phyloP scores from a whole-genome alignment of 2,888 invertebrate species.

The Phytoseiulus persimilis region DNA sequence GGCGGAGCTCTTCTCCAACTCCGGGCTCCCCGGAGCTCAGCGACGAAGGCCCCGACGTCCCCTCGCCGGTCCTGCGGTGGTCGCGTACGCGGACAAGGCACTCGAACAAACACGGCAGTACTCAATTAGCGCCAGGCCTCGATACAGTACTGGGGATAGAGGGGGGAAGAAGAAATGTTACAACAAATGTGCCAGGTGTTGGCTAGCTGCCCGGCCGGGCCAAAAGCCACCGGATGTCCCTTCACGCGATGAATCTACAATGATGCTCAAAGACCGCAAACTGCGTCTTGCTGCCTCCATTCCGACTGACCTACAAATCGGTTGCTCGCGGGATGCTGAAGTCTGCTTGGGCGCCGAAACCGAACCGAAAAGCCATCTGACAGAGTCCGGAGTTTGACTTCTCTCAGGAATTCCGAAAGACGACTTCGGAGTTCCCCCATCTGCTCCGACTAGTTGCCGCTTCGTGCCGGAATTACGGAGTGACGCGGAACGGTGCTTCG shows the following conservation, averaged over 20 bases:
- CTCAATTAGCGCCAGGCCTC: not conserved
- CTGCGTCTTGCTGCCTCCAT: not conserved
- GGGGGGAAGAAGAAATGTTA: not conserved
- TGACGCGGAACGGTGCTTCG: not conserved
- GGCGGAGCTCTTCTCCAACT: not conserved
- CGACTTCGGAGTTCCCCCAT: not conserved
- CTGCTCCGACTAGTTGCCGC: not conserved
- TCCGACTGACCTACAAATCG: not conserved
- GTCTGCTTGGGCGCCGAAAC: not conserved
- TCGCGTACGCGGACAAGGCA: not conserved
- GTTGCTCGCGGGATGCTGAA: too few species aligned
- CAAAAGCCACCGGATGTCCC: not conserved
- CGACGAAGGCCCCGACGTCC: not conserved
- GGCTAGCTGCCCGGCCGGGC: not conserved
- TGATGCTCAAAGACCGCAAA: not conserved
- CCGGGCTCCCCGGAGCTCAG: not conserved
- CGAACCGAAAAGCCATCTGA: too few species aligned
- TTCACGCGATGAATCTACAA: slow-evolving; percentile 5
- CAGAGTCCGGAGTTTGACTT: too few species aligned
- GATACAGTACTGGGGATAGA: not conserved
- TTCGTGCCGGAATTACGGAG: not conserved
- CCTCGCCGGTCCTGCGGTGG: not conserved
- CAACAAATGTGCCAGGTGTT: not conserved
- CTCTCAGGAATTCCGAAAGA: not conserved
- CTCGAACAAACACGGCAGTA: not conserved